A percentile compares a stretch with the other conserved stretches of the same genome.
These are phyloP conservation scores for Acheta domesticus DNA, from an alignment of 2,888 invertebrate genomes.

Conservation along the genomic window DNA sequence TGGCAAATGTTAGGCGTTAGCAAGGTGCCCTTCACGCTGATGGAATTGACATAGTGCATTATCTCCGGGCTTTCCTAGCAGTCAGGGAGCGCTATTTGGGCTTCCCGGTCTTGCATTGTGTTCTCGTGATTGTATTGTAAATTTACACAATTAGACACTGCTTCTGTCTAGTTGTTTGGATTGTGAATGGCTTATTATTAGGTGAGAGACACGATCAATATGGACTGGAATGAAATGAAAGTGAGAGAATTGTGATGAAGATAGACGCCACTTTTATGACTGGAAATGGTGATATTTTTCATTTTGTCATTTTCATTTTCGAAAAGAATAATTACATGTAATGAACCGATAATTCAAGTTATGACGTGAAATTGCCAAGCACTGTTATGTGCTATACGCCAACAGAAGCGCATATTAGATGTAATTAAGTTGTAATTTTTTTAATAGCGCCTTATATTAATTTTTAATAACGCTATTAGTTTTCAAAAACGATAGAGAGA, in stretches of 20 bases:
- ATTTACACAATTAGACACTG: not conserved
- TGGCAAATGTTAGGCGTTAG: too few relatives aligned
- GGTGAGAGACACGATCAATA: not conserved
- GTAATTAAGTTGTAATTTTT: too few relatives aligned
- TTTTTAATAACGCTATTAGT: too few relatives aligned
- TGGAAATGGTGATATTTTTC: not conserved
- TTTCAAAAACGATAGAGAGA: too few relatives aligned
- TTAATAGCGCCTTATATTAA: too few relatives aligned
- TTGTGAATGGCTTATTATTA: not conserved
- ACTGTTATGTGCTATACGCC: too few relatives aligned
- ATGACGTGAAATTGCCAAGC: not conserved
- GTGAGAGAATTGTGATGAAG: not conserved
- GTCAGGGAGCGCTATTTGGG: too few relatives aligned
- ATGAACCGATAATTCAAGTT: not conserved
- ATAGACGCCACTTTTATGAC: not conserved
- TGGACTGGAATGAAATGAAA: not conserved
- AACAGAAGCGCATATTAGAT: too few relatives aligned
- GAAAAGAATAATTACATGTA: not conserved
- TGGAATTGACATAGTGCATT: too few relatives aligned
- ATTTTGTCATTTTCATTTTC: constrained; percentile 4
- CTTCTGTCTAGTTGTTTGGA: not conserved
- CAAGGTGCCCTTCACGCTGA: too few relatives aligned
- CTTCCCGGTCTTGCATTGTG: too few relatives aligned
- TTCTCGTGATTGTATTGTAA: not conserved
- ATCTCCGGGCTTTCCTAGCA: too few relatives aligned